Conservation (phyloP, 2,888 invertebrate species). For the Amblyteles armatorius region DNA sequence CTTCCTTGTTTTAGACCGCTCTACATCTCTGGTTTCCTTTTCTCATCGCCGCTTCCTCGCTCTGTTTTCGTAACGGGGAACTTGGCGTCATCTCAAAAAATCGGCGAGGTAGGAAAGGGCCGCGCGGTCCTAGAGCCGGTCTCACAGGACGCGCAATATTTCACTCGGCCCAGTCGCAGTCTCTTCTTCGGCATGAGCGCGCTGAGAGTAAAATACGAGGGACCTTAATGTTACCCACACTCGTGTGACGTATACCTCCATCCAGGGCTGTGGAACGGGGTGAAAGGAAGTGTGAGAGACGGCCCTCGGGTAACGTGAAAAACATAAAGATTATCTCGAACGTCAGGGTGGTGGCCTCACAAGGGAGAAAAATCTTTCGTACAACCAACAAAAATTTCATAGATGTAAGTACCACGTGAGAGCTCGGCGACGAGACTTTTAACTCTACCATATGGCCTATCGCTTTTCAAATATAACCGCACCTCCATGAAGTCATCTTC, state of each 20-base stretch:
- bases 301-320: constrained; percentile 51
- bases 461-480: not conserved
- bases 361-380: constrained; percentile 40
- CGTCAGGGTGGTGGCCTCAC: constrained; percentile 3
- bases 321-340: constrained; percentile 62
- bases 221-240: constrained; percentile 61
- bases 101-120: constrained; percentile 31
- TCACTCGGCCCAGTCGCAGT: constrained; percentile 54
- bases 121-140: constrained; percentile 32
- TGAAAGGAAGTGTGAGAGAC: constrained; percentile 51
- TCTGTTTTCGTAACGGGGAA: constrained; percentile 58
- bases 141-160: constrained; percentile 66
- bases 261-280: constrained; percentile 1
- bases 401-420: constrained; percentile 11
- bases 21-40: constrained; percentile 1
- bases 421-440: constrained; percentile 2
- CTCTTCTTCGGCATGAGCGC: constrained; percentile 61
- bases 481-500: not conserved
- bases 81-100: constrained; percentile 61
- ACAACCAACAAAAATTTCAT: constrained; percentile 28
- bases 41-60: not conserved
- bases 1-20: not conserved
- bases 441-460: constrained; percentile 4
- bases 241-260: constrained; percentile 17
- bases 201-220: constrained; percentile 65